Conservation (phyloP, 2,113 vertebrate species). For the Galeopterus variegatus region DNA sequence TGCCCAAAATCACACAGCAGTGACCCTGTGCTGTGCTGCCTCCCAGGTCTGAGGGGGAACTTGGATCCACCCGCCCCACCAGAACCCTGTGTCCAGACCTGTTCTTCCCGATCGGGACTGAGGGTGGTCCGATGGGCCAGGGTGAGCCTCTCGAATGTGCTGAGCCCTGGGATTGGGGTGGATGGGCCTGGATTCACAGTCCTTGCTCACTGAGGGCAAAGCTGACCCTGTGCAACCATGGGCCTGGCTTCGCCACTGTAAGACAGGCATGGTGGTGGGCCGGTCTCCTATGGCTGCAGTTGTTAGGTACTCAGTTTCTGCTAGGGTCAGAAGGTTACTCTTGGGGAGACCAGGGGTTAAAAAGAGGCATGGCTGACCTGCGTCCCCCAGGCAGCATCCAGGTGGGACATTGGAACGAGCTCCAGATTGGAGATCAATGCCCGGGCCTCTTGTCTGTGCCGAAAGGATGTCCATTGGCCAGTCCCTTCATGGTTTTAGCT, state of each 20-base stretch:
- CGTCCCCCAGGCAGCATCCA: neutral
- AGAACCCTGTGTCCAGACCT: neutral
- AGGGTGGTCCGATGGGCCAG: neutral
- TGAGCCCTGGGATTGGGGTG: neutral
- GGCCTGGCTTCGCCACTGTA: neutral
- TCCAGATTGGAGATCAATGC: neutral
- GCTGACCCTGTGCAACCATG: accelerated
- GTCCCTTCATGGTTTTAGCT: neutral
- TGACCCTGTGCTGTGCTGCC: neutral
- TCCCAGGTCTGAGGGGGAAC: neutral
- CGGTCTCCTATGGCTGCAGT: neutral
- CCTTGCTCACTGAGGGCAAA: neutral
- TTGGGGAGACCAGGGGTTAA: neutral
- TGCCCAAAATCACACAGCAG: accelerated
- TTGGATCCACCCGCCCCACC: neutral
- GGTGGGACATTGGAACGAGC: neutral
- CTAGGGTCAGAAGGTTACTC: accelerated
- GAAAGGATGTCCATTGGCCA: neutral
- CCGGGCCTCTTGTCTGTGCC: neutral
- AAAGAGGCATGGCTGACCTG: neutral
- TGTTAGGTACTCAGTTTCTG: too few species aligned
- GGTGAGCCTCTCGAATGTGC: neutral
- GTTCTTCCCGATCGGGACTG: neutral
- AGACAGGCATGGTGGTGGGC: neutral
- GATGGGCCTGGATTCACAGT: neutral